phyloP scores from a whole-genome alignment of 2,888 invertebrate genomes.

The Scaptomyza flava region DNA sequence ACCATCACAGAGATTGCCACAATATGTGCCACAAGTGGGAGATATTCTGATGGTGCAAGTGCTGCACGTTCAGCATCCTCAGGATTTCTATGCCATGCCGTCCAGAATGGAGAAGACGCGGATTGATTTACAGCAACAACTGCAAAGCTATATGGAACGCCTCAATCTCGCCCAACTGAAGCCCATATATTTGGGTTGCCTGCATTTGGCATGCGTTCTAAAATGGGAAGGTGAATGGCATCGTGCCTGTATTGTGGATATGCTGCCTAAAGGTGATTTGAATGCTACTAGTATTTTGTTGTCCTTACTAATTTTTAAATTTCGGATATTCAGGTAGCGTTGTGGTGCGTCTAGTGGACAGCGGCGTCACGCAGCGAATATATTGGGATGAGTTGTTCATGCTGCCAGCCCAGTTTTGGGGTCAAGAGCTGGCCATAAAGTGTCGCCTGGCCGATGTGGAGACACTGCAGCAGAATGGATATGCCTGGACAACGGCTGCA shows the following conservation, averaged over 20 bases:
- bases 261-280: conserved; percentile 65
- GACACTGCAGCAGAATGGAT: conserved; percentile 80
- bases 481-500: conserved; percentile 83
- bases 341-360: conserved; percentile 85
- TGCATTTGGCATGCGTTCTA: conserved; percentile 75
- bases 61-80: conserved; percentile 87
- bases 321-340: conserved; percentile 56
- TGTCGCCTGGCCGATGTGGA: conserved; percentile 84
- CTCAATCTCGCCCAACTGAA: conserved; percentile 29
- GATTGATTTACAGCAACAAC: conserved; percentile 22
- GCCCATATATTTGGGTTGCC: conserved; percentile 79
- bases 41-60: conserved; percentile 85
- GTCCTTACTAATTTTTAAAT: not conserved
- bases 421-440: conserved; percentile 70
- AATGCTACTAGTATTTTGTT: not conserved
- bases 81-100: conserved; percentile 87
- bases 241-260: conserved; percentile 75
- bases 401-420: conserved; percentile 82
- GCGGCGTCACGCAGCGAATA: conserved; percentile 86
- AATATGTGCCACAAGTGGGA: conserved; percentile 26
- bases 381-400: conserved; percentile 85
- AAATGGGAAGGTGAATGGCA: conserved; percentile 71
- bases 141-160: conserved; percentile 56
- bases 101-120: conserved; percentile 13
- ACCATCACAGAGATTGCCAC: conserved; percentile 25